These are phyloP conservation scores for Sitta europaea DNA, from an alignment of 2,113 vertebrate genomes.

Conservation along the genomic window DNA sequence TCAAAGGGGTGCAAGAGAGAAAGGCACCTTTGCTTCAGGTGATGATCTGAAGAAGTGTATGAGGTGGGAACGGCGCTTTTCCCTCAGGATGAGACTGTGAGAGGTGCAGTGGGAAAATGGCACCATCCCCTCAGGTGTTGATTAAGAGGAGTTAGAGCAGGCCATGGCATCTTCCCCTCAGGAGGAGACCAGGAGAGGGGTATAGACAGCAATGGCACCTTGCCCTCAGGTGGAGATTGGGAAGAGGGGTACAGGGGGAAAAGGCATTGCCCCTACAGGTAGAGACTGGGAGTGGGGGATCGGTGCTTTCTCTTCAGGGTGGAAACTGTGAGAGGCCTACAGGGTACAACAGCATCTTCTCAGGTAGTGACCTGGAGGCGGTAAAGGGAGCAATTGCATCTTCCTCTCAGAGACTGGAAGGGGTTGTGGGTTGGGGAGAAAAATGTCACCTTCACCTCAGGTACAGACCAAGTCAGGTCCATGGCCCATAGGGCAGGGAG, in stretches of 20 bases:
- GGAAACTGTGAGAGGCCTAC: background rate
- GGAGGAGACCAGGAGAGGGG: background rate
- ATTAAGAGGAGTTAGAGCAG: too few species aligned
- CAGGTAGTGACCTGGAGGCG: background rate
- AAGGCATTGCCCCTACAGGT: rapidly evolving
- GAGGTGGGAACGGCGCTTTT: background rate
- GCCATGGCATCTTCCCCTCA: background rate
- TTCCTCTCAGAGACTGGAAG: background rate
- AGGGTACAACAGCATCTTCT: background rate
- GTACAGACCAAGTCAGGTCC: rapidly evolving
- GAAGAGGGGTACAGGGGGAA: background rate
- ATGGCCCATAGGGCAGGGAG: rapidly evolving
- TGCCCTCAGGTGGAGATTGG: background rate
- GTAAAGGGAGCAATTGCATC: background rate
- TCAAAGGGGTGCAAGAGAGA: rapidly evolving
- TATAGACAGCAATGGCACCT: background rate
- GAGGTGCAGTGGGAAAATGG: background rate
- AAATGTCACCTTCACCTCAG: background rate
- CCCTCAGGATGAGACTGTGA: background rate
- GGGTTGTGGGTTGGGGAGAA: rapidly evolving
- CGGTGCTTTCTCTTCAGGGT: background rate
- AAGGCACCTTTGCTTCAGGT: background rate
- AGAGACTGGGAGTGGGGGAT: background rate
- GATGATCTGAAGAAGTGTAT: background rate
- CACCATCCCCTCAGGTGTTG: background rate